Evolutionary conservation across 2,888 invertebrate species (phyloP), one percentile per base, ranked within the genome.

Genomic region (Dendrolimus pini): DNA sequence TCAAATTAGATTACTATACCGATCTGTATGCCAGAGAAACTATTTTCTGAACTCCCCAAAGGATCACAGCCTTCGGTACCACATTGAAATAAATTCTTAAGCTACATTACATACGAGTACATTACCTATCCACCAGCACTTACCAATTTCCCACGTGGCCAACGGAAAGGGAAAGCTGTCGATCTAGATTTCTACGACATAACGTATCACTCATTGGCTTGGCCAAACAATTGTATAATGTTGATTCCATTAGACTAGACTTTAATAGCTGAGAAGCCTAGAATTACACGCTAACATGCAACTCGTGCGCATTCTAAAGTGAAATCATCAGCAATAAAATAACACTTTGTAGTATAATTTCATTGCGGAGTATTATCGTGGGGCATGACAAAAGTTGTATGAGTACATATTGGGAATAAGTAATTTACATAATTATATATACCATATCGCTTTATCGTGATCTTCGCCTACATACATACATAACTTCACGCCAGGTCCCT

Each of bases 111-210:
- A 30, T 30, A 30, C 30, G 30, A 30, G 30, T 30, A 30, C 30
- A 30, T 30, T 30, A 30, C 30, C 30, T 6, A 30, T 30, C 6
- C 30, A 30, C 30, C 30, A 30, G 12, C 47, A 3, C 47, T 47
- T 7, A 47, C 14, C 9, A 55, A 42, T 55, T 47, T 12, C 47
- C 47, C 47, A 10, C 47, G 47, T 12, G 47, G 12, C 47, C 47
- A 47, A 47, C 7, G 47, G 12, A 59, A 55, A 61, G 57, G 53
- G 64, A 64, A 59, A 62, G 62, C 54, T 42, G 55, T 56, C 57
- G 56, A 56, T 54, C 47, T 55, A 56, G 14, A 41, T 55, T 54
- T 54, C 41, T 53, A 58, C 54, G 42, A 30, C 53, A 56, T 47
- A 53, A 53, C 41, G 53, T 47, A 47, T 47, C 47, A 47, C 9